phyloP scores from a whole-genome alignment of 2,797 vertebrate genomes.

The Takifugu ocellatus region DNA sequence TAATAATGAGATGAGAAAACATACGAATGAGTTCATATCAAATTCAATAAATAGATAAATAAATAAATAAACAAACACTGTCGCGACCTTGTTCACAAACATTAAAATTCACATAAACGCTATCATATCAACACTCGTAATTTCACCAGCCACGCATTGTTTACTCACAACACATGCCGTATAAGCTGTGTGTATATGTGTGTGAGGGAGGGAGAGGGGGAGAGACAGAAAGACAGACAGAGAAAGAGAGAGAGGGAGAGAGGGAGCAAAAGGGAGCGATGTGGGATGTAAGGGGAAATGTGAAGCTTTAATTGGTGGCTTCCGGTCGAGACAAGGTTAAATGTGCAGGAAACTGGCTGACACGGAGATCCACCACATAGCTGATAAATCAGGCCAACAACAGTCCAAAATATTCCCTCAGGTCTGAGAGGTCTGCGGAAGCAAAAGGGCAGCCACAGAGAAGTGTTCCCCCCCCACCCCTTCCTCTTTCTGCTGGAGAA shows the following conservation, averaged over 20 bases:
- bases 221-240: background rate
- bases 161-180: conserved; percentile 13
- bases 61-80: no score
- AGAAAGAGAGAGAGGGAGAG: conserved; percentile 3
- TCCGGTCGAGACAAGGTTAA: conserved; percentile 52
- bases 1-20: no score
- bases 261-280: conserved; percentile 1
- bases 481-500: background rate
- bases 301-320: conserved; percentile 52
- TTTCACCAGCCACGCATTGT: conserved; percentile 1
- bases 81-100: background rate
- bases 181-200: conserved; percentile 3
- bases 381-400: conserved; percentile 1
- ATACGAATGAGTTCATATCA: no score
- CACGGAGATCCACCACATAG: background rate
- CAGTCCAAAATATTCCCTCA: background rate
- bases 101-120: background rate
- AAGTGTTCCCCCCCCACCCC: background rate
- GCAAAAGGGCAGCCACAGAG: background rate
- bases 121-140: no score
- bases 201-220: conserved; percentile 6
- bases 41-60: no score
- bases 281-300: conserved; percentile 25
- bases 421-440: background rate
- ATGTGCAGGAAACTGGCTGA: conserved; percentile 25